Conservation (phyloP, 2,888 invertebrate species). For the Yponomeuta sedellus region DNA sequence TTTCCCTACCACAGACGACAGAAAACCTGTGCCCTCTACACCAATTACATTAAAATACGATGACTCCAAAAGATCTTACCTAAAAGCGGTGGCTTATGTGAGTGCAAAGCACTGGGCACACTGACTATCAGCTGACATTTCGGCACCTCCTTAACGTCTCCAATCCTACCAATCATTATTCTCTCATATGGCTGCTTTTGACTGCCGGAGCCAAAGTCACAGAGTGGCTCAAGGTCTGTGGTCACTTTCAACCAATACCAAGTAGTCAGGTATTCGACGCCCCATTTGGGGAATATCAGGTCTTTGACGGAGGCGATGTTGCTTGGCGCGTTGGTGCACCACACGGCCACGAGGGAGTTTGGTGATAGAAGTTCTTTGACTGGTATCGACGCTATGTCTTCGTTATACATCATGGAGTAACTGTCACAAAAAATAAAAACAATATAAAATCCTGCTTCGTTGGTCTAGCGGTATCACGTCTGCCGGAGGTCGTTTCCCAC, state of each 20-base stretch:
- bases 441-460: neutral
- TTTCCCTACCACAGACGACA: no score
- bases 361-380: conserved; percentile 77
- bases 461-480: no score
- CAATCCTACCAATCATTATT: conserved; percentile 69
- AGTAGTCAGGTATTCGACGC: conserved; percentile 80
- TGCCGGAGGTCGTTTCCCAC: no score
- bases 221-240: conserved; percentile 79
- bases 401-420: conserved; percentile 87
- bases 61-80: conserved; percentile 56
- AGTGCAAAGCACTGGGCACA: conserved; percentile 94
- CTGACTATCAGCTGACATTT: conserved; percentile 82
- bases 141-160: conserved; percentile 44
- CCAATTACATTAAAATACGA: no score
- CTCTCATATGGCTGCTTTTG: conserved; percentile 94
- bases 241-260: conserved; percentile 96
- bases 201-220: conserved; percentile 78
- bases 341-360: conserved; percentile 85
- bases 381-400: conserved; percentile 83
- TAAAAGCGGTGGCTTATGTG: conserved; percentile 93
- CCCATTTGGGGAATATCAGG: conserved; percentile 88
- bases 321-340: conserved; percentile 92
- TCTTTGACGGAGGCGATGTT: conserved; percentile 82
- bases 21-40: no score
- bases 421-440: conserved; percentile 52